Conservation (phyloP, 2,888 invertebrate genomes). For the Bimastos eiseni region DNA sequence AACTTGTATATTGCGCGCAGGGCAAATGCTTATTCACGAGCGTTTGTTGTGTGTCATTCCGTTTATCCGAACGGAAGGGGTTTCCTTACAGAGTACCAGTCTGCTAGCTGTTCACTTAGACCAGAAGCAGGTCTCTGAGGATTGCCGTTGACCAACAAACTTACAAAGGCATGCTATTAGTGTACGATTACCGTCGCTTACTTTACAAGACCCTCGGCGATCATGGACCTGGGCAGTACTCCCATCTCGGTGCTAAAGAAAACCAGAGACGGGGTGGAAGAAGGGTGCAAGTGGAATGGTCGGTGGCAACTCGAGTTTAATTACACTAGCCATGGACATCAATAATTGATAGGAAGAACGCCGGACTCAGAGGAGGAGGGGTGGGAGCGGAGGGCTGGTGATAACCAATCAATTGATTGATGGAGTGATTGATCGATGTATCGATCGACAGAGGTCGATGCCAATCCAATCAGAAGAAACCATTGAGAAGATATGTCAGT, state of each 20-base stretch:
- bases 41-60: too few species aligned
- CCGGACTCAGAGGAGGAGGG: not conserved
- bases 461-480: not conserved
- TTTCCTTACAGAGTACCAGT: not conserved
- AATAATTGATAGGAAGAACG: not conserved
- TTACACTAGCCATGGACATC: not conserved
- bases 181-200: not conserved
- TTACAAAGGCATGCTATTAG: not conserved
- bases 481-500: not conserved
- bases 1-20: too few species aligned
- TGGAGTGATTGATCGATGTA: not conserved
- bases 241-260: not conserved
- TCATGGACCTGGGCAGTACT: not conserved
- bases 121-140: not conserved
- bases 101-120: not conserved
- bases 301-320: not conserved
- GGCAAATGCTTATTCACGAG: too few species aligned
- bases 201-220: not conserved
- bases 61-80: not conserved
- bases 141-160: not conserved
- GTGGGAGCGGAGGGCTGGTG: not conserved
- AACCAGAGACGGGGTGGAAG: not conserved
- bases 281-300: not conserved
- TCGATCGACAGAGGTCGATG: not conserved
- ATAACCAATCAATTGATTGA: not conserved